Base-by-base conservation (phyloP, 2,888 invertebrate species). In the Sphaeridia pumilis region DNA sequence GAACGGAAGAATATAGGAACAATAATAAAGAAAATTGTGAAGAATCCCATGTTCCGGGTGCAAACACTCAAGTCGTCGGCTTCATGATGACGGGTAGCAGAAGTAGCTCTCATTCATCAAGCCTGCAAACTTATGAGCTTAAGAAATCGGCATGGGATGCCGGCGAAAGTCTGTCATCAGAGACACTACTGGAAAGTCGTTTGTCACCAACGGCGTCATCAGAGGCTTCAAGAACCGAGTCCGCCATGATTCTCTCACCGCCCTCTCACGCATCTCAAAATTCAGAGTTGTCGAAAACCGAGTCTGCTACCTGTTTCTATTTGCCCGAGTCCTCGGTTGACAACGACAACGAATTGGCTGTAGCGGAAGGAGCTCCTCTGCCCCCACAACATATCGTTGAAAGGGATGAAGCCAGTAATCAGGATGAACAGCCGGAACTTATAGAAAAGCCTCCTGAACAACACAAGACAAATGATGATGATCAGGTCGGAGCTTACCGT, bases 261-360 rank as follows among this genome's bases (percentile, higher is more conserved):
- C 58, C 61, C 12, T 61, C 61, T 26, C 59, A 59, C 34, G 56
- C 58, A n/a, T 60, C 60, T n/a, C 63, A 60, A 36, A 61, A 58
- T 42, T 63, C 62, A 2, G 63, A 61, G 38, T 36, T 52, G 7
- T 61, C 61, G 25, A 61, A 61, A 45, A 63, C 63, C 0, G 63
- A 63, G 54, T 63, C 63, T 4, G 59, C 58, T 25, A 27, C 38
- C 38, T 38, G 17, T 17, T 21, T 4, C 20, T 7, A 24, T 10
- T 10, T 7, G 4, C 21, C 20, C 5, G 44, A 44, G 14, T 17
- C 22, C 21, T 44, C 22, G 14, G 44, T 4, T 10, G 4, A 4
- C 4, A 7, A 7, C 10, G 22, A 12, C 10, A 14, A 24, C 10
- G 14, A 21, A 28, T 14, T 38, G 10, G 38, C 17, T 22, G 28